Evolutionary conservation across 2,797 vertebrate genomes (phyloP).

Genomic region (Ciconia nigra): DNA sequence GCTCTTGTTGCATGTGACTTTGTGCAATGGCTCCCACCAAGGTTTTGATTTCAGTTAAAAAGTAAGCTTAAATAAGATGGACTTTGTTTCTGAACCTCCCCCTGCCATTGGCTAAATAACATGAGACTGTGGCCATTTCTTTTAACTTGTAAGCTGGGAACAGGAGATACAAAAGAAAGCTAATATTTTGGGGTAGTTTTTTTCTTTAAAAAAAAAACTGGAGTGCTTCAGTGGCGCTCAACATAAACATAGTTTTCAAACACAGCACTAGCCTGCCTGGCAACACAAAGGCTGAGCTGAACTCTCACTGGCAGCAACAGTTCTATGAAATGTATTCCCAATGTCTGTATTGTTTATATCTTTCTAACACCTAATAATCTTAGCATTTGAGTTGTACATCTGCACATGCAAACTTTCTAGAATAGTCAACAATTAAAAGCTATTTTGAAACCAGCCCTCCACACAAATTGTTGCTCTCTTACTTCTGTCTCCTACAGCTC

Average conservation of each 20-base stretch:
- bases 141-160: background rate
- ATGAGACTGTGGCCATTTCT: background rate
- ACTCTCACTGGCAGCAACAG: background rate
- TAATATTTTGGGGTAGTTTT: background rate
- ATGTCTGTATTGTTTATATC: background rate
- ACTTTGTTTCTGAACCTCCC: background rate
- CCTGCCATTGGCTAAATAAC: background rate
- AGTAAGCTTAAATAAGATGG: background rate
- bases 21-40: background rate
- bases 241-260: background rate
- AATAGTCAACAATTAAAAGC: background rate
- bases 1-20: background rate
- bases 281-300: background rate
- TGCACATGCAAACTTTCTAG: background rate
- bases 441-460: background rate
- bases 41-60: background rate
- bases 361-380: background rate
- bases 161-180: background rate
- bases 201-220: background rate
- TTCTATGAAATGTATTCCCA: background rate
- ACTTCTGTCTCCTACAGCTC: background rate
- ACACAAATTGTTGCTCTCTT: background rate
- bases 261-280: background rate
- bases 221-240: background rate
- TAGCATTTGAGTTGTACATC: background rate